Conservation (phyloP, 2,888 invertebrate species). For the Apamea sordens region DNA sequence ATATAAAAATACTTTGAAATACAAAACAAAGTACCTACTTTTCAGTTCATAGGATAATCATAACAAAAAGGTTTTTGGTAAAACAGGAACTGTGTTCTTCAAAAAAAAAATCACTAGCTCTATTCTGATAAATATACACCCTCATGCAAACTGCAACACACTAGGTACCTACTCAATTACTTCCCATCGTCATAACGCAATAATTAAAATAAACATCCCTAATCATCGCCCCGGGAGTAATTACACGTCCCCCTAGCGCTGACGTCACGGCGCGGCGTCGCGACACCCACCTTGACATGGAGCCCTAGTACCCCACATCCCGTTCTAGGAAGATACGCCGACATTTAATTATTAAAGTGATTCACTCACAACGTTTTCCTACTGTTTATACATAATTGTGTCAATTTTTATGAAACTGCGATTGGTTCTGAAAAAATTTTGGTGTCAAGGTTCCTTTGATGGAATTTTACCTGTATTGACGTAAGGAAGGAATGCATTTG, state of each 20-base stretch:
- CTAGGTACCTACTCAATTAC: neutral
- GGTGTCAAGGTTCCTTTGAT: conserved; percentile 43
- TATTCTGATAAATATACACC: neutral
- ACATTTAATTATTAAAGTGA: conserved; percentile 36
- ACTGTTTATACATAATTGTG: conserved; percentile 18
- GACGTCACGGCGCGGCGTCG: conserved; percentile 40
- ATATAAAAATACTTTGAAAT: neutral
- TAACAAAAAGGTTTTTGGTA: neutral
- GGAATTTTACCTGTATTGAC: conserved; percentile 11
- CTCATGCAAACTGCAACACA: neutral
- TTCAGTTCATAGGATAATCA: neutral
- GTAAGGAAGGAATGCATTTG: neutral
- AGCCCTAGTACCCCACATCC: conserved; percentile 61
- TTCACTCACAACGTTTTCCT: conserved; percentile 53
- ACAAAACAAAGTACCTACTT: neutral
- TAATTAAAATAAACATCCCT: conserved; percentile 20
- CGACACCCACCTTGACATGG: conserved; percentile 71
- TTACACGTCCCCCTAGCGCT: conserved; percentile 6
- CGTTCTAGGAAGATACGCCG: conserved; percentile 63
- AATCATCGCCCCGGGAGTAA: conserved; percentile 10
- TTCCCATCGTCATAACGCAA: neutral
- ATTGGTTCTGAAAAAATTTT: conserved; percentile 47
- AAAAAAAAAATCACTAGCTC: neutral
- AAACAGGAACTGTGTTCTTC: neutral
- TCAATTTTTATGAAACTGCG: conserved; percentile 9